Percentiles rank a stretch among this genome's conserved stretches.
Conservation (phyloP, 35 echinoderm and acorn worm genomes). For the Lytechinus variegatus region DNA sequence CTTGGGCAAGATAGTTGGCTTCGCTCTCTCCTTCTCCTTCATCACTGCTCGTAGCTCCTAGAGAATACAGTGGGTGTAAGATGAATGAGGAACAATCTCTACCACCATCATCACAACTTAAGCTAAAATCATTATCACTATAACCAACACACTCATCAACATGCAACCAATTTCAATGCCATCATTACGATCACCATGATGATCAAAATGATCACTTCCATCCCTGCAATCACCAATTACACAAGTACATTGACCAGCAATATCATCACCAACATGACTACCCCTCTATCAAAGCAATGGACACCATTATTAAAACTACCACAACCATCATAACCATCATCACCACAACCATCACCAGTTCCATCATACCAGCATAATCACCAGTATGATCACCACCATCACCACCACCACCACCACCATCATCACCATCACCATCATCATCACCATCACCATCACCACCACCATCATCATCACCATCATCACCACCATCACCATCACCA, state of each 20-base stretch:
- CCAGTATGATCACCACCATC: neutral
- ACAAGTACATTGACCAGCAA: too few species aligned
- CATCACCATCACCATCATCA: neutral
- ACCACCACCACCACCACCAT: neutral
- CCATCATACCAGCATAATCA: neutral
- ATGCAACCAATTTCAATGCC: too few species aligned
- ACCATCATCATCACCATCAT: neutral
- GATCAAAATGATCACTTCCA: too few species aligned
- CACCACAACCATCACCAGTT: neutral
- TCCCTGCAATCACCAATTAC: too few species aligned
- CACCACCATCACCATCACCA: neutral
- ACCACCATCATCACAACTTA: neutral
- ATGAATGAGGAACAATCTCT: neutral
- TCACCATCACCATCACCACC: neutral
- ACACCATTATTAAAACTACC: neutral
- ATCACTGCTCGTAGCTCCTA: slow-evolving; percentile 65
- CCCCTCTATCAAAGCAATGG: too few species aligned
- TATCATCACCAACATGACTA: too few species aligned
- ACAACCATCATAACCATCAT: neutral
- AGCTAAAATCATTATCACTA: too few species aligned
- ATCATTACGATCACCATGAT: too few species aligned
- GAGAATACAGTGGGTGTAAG: neutral
- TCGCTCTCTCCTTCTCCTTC: slow-evolving; percentile 28
- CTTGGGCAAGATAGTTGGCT: slow-evolving; percentile 41
- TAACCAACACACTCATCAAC: too few species aligned